A percentile compares a stretch with the other conserved stretches of the same genome.
Evolutionary conservation across 2,113 vertebrate species (phyloP).

Genomic region (Triplophysa rosa): DNA sequence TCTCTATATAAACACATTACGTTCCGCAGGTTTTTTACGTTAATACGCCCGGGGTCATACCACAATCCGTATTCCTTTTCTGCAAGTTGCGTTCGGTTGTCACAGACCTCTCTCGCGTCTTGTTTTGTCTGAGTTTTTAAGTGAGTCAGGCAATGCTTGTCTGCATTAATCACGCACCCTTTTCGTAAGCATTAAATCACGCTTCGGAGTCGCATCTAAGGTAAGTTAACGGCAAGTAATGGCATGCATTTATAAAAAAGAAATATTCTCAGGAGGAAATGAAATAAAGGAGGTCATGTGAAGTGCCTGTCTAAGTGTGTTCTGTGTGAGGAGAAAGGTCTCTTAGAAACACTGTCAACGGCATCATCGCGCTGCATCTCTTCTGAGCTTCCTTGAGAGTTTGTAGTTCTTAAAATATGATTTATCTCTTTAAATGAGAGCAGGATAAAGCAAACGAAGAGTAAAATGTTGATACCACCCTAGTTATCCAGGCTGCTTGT

Average conservation of each 20-base stretch:
- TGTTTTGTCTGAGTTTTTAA: constrained; percentile 58
- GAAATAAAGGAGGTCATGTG: constrained; percentile 67
- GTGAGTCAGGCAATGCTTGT: constrained; percentile 54
- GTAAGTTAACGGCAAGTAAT: constrained; percentile 71
- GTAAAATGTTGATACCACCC: not conserved
- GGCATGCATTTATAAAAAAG: constrained; percentile 68
- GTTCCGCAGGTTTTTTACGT: constrained; percentile 70
- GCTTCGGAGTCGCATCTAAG: constrained; percentile 71
- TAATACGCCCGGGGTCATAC: constrained; percentile 76
- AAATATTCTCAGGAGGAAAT: constrained; percentile 55
- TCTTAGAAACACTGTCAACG: constrained; percentile 27
- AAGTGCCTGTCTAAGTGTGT: constrained; percentile 71
- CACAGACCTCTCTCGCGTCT: constrained; percentile 50
- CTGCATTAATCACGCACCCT: constrained; percentile 67
- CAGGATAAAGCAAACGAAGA: constrained; percentile 2
- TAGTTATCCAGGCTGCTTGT: not conserved
- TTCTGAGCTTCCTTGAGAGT: not conserved
- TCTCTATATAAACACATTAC: constrained; percentile 76
- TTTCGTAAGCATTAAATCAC: constrained; percentile 69
- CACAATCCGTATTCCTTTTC: constrained; percentile 72
- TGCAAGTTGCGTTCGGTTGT: constrained; percentile 61
- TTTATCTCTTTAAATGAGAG: constrained; percentile 32
- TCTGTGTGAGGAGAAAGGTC: constrained; percentile 59
- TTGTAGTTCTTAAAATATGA: constrained; percentile 13
- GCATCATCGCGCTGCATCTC: constrained; percentile 6